Evolutionary conservation across 2,797 vertebrate genomes (phyloP), one percentile per base, ranked within the genome.

Genomic region (Lagocephalus sceleratus): DNA sequence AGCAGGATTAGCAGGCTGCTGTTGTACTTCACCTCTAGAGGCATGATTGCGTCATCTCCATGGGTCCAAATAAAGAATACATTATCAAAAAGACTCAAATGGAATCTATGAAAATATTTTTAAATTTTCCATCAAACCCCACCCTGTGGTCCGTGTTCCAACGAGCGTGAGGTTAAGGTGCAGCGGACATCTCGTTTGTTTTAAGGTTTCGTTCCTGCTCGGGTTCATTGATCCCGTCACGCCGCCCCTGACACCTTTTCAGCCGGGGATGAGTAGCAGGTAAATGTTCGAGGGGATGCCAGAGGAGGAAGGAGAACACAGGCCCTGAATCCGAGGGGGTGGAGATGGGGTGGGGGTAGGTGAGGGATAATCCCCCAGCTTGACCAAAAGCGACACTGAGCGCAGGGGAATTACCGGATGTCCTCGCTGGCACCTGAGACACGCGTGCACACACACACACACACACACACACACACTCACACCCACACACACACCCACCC

Each of bases 301-400:
- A 25, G 47, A 26, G 47, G 17, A 26, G 29, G 46, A 45, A 21
- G 47, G n/a, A 47, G 58, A 46, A 32, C 51, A 38, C 7, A 66
- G 19, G 46, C 17, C 54, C 22, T 46, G 46, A 50, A 54, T 51
- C 5, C 39, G 60, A 63, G 50, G 50, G 58, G 58, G 57, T 39
- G 73, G 54, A 54, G 48, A 59, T 48, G 40, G 45, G 39, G 66
- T 21, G 57, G 16, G 21, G 41, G n/a, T n/a, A n/a, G 70, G 49
- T 70, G 69, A 64, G 60, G 47, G 76, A 81, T 83, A 85, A 88
- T 84, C 79, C 68, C 70, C 58, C 43, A 47, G 67, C 52, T 77
- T 78, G 78, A 85, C 73, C 80, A 64, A 63, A 73, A 63, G 58
- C 26, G 38, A 76, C 66, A 65, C 57, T 60, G 67, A 73, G 58